These are phyloP conservation scores for Malurus splendens DNA, from an alignment of 2,797 vertebrate genomes.

Conservation along the genomic window DNA sequence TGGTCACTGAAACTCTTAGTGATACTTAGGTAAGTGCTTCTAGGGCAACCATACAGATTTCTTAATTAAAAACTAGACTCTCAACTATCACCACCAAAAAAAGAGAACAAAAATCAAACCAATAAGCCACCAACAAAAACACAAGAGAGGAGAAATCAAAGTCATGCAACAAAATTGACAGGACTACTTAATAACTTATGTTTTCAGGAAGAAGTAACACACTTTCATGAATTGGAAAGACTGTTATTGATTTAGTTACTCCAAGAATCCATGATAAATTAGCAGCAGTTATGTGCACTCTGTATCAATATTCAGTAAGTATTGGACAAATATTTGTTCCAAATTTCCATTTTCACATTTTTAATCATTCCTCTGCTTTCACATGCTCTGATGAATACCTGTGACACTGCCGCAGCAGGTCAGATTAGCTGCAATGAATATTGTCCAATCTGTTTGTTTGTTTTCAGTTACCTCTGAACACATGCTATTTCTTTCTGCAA, in stretches of 20 bases:
- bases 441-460: background rate
- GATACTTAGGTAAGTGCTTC: background rate
- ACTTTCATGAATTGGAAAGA: background rate
- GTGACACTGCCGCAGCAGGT: background rate
- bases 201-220: background rate
- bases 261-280: background rate
- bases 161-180: background rate
- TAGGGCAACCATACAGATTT: background rate
- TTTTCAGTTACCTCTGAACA: background rate
- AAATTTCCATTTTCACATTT: background rate
- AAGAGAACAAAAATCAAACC: too few relatives aligned
- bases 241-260: background rate
- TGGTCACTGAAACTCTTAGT: background rate
- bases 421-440: background rate
- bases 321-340: background rate
- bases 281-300: background rate
- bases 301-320: background rate
- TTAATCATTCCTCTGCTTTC: background rate
- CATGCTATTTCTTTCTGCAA: background rate
- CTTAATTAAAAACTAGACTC: background rate
- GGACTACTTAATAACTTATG: background rate
- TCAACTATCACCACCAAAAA: background rate
- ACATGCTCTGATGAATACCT: background rate
- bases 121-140: background rate
- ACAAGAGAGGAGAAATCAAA: background rate